A percentile compares a stretch with the other conserved stretches of the same genome.
phyloP scores from a whole-genome alignment of 2,888 invertebrate species.

The Bibio marci region DNA sequence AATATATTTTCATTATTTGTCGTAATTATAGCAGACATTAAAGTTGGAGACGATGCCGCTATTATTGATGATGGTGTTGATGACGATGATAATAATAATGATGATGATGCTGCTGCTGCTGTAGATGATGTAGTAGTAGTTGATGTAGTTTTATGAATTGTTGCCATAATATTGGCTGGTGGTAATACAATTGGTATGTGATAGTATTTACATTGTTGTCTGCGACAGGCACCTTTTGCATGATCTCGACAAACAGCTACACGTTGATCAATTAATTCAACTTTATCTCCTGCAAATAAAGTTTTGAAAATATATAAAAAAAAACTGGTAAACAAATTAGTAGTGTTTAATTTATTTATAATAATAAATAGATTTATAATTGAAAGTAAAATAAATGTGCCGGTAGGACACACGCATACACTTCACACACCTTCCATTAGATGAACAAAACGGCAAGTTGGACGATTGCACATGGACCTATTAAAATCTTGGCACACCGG shows the following conservation, averaged over 20 bases:
- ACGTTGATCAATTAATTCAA: conserved; percentile 88
- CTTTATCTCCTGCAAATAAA: conserved; percentile 66
- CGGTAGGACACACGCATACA: too few relatives aligned
- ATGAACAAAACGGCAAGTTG: conserved; percentile 97
- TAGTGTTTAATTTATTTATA: not conserved
- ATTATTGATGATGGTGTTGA: conserved; percentile 5
- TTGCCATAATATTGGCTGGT: conserved; percentile 61
- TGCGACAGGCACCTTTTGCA: conserved; percentile 82
- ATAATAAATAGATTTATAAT: not conserved
- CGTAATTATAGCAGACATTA: not conserved
- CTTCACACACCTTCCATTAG: conserved; percentile 91
- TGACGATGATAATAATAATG: not conserved
- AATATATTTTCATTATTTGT: not conserved
- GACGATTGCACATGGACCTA: conserved; percentile 90
- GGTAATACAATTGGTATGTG: conserved; percentile 86
- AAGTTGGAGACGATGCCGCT: conserved; percentile 8
- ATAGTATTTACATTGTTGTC: conserved; percentile 93
- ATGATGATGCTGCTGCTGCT: not conserved
- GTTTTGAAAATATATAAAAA: not conserved
- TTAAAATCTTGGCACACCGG: conserved; percentile 99
- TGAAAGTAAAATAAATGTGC: conserved; percentile 12
- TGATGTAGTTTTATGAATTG: conserved; percentile 30
- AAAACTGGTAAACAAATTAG: not conserved
- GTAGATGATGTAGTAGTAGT: conserved; percentile 5
- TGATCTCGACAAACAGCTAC: conserved; percentile 94